These are phyloP conservation scores for Clistopyga incitator DNA, from an alignment of 2,888 invertebrate species.

Conservation along the genomic window DNA sequence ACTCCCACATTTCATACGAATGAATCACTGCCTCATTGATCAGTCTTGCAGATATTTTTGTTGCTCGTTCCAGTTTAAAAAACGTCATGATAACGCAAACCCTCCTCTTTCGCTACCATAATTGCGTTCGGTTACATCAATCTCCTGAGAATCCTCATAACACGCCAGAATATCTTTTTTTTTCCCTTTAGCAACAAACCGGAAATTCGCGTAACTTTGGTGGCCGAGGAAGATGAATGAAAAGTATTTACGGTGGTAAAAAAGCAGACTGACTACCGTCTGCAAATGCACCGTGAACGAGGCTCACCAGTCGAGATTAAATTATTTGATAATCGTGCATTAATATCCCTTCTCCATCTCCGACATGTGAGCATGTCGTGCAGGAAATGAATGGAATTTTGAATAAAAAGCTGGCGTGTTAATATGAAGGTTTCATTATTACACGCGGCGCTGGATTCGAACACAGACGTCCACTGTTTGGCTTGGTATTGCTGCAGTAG, in stretches of 20 bases:
- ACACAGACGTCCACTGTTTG: slow-evolving; percentile 71
- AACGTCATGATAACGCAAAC: neutral
- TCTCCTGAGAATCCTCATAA: neutral
- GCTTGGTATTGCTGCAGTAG: neutral
- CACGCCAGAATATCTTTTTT: neutral
- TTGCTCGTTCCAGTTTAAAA: neutral
- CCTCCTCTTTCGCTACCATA: neutral
- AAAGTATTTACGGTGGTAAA: slow-evolving; percentile 55
- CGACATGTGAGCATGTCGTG: neutral
- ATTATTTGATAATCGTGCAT: slow-evolving; percentile 71
- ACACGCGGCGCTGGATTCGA: slow-evolving; percentile 67
- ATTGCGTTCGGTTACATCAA: neutral
- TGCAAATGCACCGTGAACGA: slow-evolving; percentile 68
- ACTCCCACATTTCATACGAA: neutral
- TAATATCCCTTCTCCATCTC: slow-evolving; percentile 10
- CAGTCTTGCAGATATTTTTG: neutral
- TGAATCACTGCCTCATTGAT: neutral
- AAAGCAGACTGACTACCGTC: slow-evolving; percentile 54
- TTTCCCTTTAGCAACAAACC: slow-evolving; percentile 10
- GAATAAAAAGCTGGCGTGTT: slow-evolving; percentile 58
- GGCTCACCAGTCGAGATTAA: slow-evolving; percentile 68
- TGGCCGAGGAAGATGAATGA: slow-evolving; percentile 53
- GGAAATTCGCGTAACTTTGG: slow-evolving; percentile 47
- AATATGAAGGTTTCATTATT: slow-evolving; percentile 70
- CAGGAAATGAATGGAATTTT: slow-evolving; percentile 21